Percentiles rank a stretch among this genome's conserved stretches.
These are phyloP conservation scores for Drosophila atroscutellata DNA, from an alignment of 2,888 invertebrate genomes.

Conservation along the genomic window DNA sequence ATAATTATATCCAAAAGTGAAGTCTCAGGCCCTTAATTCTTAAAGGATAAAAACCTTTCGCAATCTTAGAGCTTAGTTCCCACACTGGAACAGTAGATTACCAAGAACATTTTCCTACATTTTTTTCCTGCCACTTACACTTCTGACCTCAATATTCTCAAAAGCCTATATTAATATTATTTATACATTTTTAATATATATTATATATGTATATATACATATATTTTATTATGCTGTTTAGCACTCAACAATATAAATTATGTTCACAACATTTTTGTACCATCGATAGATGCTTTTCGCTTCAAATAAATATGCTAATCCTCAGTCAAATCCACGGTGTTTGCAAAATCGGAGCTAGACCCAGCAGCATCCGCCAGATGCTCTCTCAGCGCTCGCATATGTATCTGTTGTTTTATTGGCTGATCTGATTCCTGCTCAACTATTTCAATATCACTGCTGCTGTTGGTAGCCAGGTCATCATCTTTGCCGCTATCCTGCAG, in stretches of 20 bases:
- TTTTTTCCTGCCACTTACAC: neutral
- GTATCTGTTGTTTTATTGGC: neutral
- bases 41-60: neutral
- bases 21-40: neutral
- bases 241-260: conserved; percentile 9
- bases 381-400: neutral
- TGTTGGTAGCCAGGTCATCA: conserved; percentile 8
- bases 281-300: neutral
- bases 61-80: neutral
- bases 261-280: conserved; percentile 20
- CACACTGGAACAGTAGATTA: neutral
- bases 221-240: neutral
- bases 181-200: neutral
- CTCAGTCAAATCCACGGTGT: conserved; percentile 65
- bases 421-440: conserved; percentile 28
- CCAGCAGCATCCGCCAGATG: too few species aligned
- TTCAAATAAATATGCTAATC: conserved; percentile 40
- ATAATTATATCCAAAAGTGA: neutral
- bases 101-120: neutral
- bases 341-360: neutral
- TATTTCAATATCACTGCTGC: conserved; percentile 56
- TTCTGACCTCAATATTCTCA: neutral
- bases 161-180: neutral
- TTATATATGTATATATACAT: neutral
- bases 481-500: conserved; percentile 37